Evolutionary conservation across 2,113 vertebrate genomes (phyloP), one percentile per base, ranked within the genome.

Genomic region (Nyctibius bracteatus): DNA sequence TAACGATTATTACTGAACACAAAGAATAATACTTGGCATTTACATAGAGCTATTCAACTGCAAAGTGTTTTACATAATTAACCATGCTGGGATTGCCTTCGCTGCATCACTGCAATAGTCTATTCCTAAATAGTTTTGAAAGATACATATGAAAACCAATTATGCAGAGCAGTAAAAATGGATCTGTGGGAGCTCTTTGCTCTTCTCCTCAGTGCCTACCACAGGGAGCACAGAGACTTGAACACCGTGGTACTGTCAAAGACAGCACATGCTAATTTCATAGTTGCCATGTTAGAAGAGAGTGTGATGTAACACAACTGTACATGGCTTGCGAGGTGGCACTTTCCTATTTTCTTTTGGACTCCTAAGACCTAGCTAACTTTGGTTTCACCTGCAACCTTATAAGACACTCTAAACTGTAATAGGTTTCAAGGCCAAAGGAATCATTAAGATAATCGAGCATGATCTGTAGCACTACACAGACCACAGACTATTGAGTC

Each of bases 61-160:
- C 82, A 55, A 86, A 92, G 52, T 84, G 72, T 54, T 96, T 92
- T 90, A 83, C 88, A 92, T 92, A 96, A 97, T 96, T 94, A 95
- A 67, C 93, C 77, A 61, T 92, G 54, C 87, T 90, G 85, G 90
- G 75, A 93, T 74, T 90, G 93, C 79, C 72, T 86, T 86, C 13
- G 2, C 74, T 85, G 81, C 66, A 94, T 80, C 80, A 62, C 83
- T 89, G 87, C 81, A 85, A 52, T 12, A 43, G 27, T 35, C 84
- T 87, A 13, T 54, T 88, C 63, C 93, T 81, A 81, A 81, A 71
- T 1, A 80, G 58, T 58, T 90, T 57, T 93, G 73, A 80, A 85
- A 79, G 79, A 92, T 62, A 35, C 51, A 70, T 22, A 23, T 37
- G 86, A 74, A 78, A 92, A 74, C 8, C 51, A 47, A 31, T 78